Percentiles rank a stretch among this genome's conserved stretches.
Conservation (phyloP, 2,888 invertebrate genomes). For the Lasioglossum leucozonium region DNA sequence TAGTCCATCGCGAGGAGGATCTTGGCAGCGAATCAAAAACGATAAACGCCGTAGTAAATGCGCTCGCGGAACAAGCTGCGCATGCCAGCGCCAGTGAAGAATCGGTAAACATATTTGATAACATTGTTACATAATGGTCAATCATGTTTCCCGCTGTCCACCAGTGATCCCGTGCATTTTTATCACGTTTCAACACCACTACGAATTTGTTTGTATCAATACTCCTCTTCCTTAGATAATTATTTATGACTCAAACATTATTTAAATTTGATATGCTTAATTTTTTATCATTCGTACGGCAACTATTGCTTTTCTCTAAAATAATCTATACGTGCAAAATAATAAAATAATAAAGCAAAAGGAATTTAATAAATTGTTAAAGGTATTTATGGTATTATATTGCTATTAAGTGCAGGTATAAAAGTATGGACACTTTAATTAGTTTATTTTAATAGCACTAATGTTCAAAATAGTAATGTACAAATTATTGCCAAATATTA, state of each 20-base stretch:
- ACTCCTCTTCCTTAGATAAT: background rate
- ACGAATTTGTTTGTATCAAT: background rate
- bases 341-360: too few species aligned
- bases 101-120: constrained; percentile 85
- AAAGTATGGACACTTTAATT: too few species aligned
- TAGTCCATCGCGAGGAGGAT: constrained; percentile 91
- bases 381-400: too few species aligned
- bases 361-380: too few species aligned
- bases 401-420: too few species aligned
- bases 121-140: background rate
- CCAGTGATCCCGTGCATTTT: background rate
- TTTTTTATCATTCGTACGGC: background rate
- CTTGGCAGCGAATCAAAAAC: constrained; percentile 91
- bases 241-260: background rate
- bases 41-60: constrained; percentile 96
- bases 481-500: background rate
- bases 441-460: too few species aligned
- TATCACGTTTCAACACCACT: background rate
- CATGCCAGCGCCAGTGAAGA: constrained; percentile 92
- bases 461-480: too few species aligned
- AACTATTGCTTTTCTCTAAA: too few species aligned
- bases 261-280: background rate
- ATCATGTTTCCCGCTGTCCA: background rate
- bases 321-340: too few species aligned
- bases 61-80: constrained; percentile 95